Evolutionary conservation across 2,888 invertebrate species (phyloP).

Genomic region (Saturnia japonica): DNA sequence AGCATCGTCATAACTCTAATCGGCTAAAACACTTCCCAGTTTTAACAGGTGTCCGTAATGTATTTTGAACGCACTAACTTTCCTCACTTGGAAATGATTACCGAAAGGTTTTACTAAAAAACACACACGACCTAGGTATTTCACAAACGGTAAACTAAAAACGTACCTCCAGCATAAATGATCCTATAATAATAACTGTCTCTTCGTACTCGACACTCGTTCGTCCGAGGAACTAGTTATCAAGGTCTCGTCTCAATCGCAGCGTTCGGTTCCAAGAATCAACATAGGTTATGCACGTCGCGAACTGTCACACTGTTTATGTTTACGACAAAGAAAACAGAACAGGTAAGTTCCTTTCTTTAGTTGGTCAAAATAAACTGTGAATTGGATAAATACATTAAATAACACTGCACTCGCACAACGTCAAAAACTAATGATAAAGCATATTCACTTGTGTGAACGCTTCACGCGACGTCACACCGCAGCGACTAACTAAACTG

Average conservation of each 20-base stretch:
- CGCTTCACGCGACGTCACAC: constrained; percentile 59
- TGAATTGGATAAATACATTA: constrained; percentile 3
- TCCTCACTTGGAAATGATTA: constrained; percentile 59
- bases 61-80: constrained; percentile 65
- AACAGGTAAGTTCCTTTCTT: constrained; percentile 8
- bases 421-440: constrained; percentile 58
- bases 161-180: constrained; percentile 82
- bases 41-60: constrained; percentile 49
- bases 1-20: constrained; percentile 65
- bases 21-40: constrained; percentile 58
- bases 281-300: constrained; percentile 62
- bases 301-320: constrained; percentile 50
- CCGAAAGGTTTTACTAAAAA: constrained; percentile 41
- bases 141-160: constrained; percentile 73
- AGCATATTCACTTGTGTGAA: constrained; percentile 48
- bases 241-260: constrained; percentile 79
- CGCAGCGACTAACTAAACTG: constrained; percentile 42
- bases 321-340: constrained; percentile 26
- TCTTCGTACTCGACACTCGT: constrained; percentile 72
- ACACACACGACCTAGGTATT: constrained; percentile 64
- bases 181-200: constrained; percentile 78
- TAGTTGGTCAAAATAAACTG: constrained; percentile 1
- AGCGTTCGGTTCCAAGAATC: constrained; percentile 75
- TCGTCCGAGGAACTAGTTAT: constrained; percentile 81
- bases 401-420: constrained; percentile 14